These are phyloP conservation scores for Pseudopodoces humilis DNA, from an alignment of 2,113 vertebrate species.

Conservation along the genomic window DNA sequence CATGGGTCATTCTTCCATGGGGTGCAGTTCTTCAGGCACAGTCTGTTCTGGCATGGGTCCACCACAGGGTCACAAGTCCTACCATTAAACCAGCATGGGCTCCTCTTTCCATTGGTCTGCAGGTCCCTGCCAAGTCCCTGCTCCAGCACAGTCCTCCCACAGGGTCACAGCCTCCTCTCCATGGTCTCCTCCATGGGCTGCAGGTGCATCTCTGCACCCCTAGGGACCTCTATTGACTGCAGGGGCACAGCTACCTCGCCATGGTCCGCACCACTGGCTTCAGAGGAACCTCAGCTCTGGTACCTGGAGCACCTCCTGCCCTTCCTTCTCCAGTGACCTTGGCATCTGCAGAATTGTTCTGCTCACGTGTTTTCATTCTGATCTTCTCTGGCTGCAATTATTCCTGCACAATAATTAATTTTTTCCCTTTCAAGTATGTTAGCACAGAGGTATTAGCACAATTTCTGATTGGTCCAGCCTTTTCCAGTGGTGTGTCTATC, in stretches of 20 bases:
- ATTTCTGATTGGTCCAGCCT: not conserved
- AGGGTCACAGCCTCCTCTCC: not conserved
- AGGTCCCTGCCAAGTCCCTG: not conserved
- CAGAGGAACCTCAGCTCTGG: not conserved
- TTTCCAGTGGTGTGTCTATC: not conserved
- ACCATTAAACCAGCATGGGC: not conserved
- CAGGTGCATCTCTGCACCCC: not conserved
- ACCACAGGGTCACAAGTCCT: not conserved
- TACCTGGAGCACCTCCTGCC: not conserved
- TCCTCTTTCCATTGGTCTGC: not conserved
- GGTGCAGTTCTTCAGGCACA: not conserved
- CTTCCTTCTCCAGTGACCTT: not conserved
- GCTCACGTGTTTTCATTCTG: not conserved
- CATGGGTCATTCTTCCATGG: not conserved
- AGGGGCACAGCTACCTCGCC: not conserved
- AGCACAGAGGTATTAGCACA: not conserved
- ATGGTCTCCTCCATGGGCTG: not conserved
- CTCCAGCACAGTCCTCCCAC: not conserved
- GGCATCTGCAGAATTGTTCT: not conserved
- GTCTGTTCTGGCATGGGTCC: not conserved
- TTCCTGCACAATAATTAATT: not conserved
- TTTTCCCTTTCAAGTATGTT: not conserved
- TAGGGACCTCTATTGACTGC: not conserved
- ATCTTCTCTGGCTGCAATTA: not conserved
- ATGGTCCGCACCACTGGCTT: accelerated